Evolutionary conservation across 2,113 vertebrate species (phyloP).

Genomic region (Murina feae): DNA sequence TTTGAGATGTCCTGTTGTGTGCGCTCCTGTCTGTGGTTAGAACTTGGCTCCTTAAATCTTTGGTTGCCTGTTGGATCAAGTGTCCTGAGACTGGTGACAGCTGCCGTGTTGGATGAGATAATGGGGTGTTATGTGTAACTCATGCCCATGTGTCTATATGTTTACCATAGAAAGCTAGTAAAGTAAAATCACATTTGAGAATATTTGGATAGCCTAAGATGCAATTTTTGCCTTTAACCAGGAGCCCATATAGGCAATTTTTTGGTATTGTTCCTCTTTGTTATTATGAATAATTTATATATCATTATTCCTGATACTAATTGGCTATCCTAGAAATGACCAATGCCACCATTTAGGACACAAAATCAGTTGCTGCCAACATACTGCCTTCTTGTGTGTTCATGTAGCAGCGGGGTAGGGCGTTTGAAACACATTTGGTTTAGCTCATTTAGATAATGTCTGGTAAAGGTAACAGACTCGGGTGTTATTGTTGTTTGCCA

Average conservation of each 20-base stretch:
- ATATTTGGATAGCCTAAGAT: not conserved
- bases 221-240: not conserved
- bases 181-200: constrained; percentile 34
- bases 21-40: not conserved
- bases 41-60: not conserved
- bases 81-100: constrained; percentile 46
- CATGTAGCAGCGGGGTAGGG: not conserved
- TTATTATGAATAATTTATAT: not conserved
- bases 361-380: not conserved
- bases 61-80: not conserved
- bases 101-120: not conserved
- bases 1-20: not conserved
- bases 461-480: constrained; percentile 40
- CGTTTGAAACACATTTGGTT: constrained; percentile 11
- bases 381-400: not conserved
- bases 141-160: not conserved
- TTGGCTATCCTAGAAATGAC: constrained; percentile 6
- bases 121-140: not conserved
- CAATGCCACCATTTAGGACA: not conserved
- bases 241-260: not conserved
- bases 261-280: not conserved
- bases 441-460: constrained; percentile 50
- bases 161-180: not conserved
- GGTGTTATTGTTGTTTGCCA: constrained; percentile 25
- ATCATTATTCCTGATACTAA: not conserved